Conservation (phyloP, 2,113 vertebrate genomes). For the Chaetops frenatus region DNA sequence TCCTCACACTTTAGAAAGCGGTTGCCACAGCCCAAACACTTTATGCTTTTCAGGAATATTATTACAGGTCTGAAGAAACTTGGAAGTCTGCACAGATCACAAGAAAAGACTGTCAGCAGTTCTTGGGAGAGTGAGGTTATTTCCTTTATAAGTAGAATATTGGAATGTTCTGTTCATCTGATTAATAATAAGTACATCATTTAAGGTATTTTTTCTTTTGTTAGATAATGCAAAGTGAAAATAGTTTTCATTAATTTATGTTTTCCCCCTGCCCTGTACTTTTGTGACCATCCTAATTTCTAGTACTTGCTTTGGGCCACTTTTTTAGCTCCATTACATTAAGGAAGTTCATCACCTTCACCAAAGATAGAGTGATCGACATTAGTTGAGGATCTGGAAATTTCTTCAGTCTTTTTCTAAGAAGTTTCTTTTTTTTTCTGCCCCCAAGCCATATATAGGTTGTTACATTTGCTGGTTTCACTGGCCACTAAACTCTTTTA, state of each 20-base stretch:
- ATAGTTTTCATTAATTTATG: background rate
- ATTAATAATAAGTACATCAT: background rate
- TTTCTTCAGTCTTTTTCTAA: background rate
- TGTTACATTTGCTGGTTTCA: background rate
- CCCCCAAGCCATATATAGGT: background rate
- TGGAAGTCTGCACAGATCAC: accelerated
- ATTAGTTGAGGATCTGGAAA: background rate
- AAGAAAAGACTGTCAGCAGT: background rate
- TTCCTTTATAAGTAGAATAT: background rate
- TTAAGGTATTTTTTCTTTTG: background rate
- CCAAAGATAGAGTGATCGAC: background rate
- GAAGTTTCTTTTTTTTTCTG: background rate
- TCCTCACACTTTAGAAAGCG: background rate
- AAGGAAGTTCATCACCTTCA: background rate
- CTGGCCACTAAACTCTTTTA: background rate
- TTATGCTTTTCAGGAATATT: background rate
- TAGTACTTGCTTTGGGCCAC: background rate
- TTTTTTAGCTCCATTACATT: background rate
- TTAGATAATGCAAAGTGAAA: background rate
- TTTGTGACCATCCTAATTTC: background rate
- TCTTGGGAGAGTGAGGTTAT: background rate
- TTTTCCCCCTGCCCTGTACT: background rate
- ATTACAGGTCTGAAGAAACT: background rate
- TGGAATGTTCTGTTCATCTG: background rate
- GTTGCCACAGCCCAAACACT: background rate